Evolutionary conservation across 2,113 vertebrate genomes (phyloP).

Genomic region (Centropristis striata): DNA sequence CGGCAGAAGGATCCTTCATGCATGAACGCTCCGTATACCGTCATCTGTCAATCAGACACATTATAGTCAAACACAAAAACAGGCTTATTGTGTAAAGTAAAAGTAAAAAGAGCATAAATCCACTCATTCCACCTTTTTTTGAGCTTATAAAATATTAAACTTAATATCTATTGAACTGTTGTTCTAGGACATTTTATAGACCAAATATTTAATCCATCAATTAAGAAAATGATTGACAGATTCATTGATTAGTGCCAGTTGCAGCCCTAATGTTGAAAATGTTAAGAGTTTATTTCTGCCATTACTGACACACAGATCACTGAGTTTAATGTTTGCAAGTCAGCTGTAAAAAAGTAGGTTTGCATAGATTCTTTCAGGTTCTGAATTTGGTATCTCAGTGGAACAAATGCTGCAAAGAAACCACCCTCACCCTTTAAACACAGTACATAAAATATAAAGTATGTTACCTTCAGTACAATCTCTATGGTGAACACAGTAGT

Average conservation of each 20-base stretch:
- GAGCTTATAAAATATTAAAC: no score
- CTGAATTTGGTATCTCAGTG: not conserved
- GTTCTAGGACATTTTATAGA: no score
- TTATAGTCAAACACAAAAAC: conserved; percentile 8
- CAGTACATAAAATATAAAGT: not conserved
- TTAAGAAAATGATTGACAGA: not conserved
- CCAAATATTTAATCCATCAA: no score
- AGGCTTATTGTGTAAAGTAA: no score
- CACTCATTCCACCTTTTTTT: no score
- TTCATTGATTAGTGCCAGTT: not conserved
- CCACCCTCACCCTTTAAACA: not conserved
- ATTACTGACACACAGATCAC: not conserved
- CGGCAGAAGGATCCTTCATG: conserved; percentile 98
- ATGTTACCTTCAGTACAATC: conserved; percentile 94
- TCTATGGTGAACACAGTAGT: conserved; percentile 97
- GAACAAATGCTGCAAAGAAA: not conserved
- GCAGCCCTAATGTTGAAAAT: not conserved
- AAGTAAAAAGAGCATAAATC: no score
- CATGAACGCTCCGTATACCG: conserved; percentile 94
- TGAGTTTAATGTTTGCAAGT: not conserved
- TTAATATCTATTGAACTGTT: no score
- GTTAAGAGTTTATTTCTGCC: not conserved
- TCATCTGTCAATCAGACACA: conserved; percentile 89
- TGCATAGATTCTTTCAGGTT: no score
- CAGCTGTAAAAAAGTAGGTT: not conserved